Evolutionary conservation across 2,888 invertebrate species (phyloP).

Genomic region (Tipula lateralis): DNA sequence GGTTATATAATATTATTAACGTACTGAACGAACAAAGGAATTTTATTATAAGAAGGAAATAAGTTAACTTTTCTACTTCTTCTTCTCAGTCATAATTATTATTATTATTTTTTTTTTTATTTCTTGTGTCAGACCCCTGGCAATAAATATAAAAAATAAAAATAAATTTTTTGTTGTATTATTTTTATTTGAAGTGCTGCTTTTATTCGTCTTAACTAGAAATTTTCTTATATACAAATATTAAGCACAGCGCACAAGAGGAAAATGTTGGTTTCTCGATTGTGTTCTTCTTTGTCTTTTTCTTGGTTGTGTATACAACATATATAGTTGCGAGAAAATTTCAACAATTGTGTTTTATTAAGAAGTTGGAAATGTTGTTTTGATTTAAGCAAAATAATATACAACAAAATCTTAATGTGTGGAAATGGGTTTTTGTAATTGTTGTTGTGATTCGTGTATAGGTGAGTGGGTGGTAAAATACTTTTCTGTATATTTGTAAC

Average conservation of each 20-base stretch:
- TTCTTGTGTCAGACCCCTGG: conserved; percentile 1
- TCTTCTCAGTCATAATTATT: not conserved
- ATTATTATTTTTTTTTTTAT: not conserved
- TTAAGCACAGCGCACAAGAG: not conserved
- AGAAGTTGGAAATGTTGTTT: not conserved
- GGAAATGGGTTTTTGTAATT: conserved; percentile 12
- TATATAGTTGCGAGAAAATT: not conserved
- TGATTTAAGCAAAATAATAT: not conserved
- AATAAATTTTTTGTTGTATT: not conserved
- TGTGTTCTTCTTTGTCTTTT: not conserved
- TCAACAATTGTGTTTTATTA: not conserved
- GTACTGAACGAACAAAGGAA: not conserved
- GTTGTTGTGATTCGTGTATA: not conserved
- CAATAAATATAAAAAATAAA: not conserved
- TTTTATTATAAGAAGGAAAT: not conserved
- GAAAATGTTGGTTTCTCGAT: not conserved
- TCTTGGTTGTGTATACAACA: not conserved
- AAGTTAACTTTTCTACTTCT: conserved; percentile 5
- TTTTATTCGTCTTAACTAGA: not conserved
- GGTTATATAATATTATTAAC: not conserved
- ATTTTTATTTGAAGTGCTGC: not conserved
- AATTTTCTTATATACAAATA: not conserved
- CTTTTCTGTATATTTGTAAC: not conserved
- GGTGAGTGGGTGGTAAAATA: not conserved
- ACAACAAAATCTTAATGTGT: not conserved